Base-by-base conservation (phyloP, 2,888 invertebrate genomes). In the Acanthacorydalis orientalis region DNA sequence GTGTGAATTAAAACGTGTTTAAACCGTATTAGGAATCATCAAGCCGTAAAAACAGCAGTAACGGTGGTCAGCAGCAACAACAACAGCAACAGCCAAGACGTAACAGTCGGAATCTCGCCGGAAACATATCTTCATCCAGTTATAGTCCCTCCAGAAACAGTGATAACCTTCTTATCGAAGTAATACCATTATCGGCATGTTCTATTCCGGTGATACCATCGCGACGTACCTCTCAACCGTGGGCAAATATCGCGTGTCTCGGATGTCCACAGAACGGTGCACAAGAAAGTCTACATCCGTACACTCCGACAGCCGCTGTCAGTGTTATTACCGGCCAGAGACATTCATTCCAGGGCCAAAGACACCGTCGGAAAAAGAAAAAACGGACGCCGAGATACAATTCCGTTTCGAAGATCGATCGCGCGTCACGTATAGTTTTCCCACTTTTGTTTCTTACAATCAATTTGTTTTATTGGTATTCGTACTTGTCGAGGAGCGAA, bases 341-440 rank as follows among this genome's bases (percentile, higher is more conserved):
- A 46, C 43, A 58, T 31, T 57, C 57, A 4, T 53, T 55, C 45
- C 56, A 56, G 53, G 56, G 52, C 33, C 56, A 52, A 44, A 56
- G 52, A 46, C 51, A 51, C 9, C 49, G 56, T 31, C 57, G 57
- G 44, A 61, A 60, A 51, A 64, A 65, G 52, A 68, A 68, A 54
- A 68, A 66, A 56, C 62, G 70, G 48, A 70, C 75, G 2, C 80
- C 78, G 0, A 68, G 80, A 53, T 80, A 80, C 57, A 86, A 86
- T 64, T 84, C 84, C 31, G 85, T 86, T 2, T 85, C 85, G 49
- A 80, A 82, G 65, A 83, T 87, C 52, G 87, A 87, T 65, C 72
- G 79, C 15, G 78, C 78, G 14, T 81, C 83, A 8, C 67, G 87
- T 39, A 70, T 86, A 38, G 74, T 83, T 31, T 87, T 88, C 60